These are phyloP conservation scores for Diorhabda carinulata DNA, from an alignment of 1,140 invertebrate genomes.

Conservation along the genomic window DNA sequence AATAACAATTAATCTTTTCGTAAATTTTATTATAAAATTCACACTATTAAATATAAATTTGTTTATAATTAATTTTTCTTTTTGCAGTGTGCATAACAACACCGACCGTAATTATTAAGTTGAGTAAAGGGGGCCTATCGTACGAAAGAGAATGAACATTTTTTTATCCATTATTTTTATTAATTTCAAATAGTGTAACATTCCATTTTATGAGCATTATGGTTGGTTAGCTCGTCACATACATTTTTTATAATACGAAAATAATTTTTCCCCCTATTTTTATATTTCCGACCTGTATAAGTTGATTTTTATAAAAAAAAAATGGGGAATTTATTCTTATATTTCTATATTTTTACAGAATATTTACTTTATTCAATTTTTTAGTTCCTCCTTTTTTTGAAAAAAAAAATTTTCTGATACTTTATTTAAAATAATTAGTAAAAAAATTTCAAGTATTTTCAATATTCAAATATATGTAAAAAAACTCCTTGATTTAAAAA, in stretches of 20 bases:
- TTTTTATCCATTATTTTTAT: conserved; percentile 1
- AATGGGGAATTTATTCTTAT: not conserved
- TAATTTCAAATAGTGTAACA: conserved; percentile 9
- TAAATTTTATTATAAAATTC: no score
- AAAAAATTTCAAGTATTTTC: no score
- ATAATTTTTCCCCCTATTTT: no score
- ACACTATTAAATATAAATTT: no score
- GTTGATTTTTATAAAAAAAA: not conserved
- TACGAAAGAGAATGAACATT: not conserved
- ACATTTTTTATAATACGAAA: not conserved
- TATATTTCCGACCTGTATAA: not conserved
- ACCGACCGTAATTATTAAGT: conserved; percentile 39
- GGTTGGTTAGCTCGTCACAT: not conserved
- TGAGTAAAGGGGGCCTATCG: conserved; percentile 15
- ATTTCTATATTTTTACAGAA: not conserved
- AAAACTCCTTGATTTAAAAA: no score
- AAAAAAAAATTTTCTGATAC: no score
- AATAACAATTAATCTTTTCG: no score
- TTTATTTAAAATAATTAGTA: no score
- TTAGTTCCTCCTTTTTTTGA: no score
- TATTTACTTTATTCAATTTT: no score
- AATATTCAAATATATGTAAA: no score
- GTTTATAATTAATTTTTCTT: conserved; percentile 22
- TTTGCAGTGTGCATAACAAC: conserved; percentile 47
- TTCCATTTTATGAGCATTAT: conserved; percentile 9